Evolutionary conservation across 2,113 vertebrate genomes (phyloP).

Genomic region (Halichoeres trimaculatus): DNA sequence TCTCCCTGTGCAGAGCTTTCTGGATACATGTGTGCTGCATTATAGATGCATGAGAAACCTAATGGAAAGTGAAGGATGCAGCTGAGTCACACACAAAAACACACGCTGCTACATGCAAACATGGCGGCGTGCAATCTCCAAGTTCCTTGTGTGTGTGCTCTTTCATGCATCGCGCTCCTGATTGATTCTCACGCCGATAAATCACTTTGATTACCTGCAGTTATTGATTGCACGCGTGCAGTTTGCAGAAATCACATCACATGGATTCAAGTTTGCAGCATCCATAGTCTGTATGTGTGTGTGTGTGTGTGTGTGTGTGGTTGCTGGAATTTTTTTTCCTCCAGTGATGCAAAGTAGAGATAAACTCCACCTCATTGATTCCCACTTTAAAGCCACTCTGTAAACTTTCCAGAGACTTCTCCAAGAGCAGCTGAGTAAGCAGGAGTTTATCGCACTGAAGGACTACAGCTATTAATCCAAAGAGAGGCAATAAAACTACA

Average conservation of each 20-base stretch:
- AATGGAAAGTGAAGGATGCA: slow-evolving; percentile 63
- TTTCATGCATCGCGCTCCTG: not conserved
- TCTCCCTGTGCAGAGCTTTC: slow-evolving; percentile 37
- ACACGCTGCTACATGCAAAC: not conserved
- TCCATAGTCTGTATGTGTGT: too few species aligned
- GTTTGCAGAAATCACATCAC: too few species aligned
- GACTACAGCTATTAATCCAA: slow-evolving; percentile 20
- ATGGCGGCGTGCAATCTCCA: not conserved
- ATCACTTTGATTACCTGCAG: too few species aligned
- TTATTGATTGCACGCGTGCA: too few species aligned
- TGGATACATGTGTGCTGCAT: slow-evolving; percentile 55
- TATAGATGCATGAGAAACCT: slow-evolving; percentile 66
- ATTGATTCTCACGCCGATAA: not conserved
- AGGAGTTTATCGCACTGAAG: slow-evolving; percentile 8
- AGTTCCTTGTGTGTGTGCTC: not conserved
- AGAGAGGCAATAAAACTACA: slow-evolving; percentile 34
- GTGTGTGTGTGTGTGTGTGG: too few species aligned
- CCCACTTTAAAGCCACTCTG: not conserved
- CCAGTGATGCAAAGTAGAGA: too few species aligned
- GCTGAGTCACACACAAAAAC: slow-evolving; percentile 51
- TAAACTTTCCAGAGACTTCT: slow-evolving; percentile 4
- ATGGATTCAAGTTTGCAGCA: too few species aligned
- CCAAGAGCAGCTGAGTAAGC: slow-evolving; percentile 52
- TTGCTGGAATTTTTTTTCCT: too few species aligned
- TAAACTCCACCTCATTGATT: not conserved